Evolutionary conservation across 2,888 invertebrate genomes (phyloP), one percentile per base, ranked within the genome.

Genomic region (Drosophila robusta): DNA sequence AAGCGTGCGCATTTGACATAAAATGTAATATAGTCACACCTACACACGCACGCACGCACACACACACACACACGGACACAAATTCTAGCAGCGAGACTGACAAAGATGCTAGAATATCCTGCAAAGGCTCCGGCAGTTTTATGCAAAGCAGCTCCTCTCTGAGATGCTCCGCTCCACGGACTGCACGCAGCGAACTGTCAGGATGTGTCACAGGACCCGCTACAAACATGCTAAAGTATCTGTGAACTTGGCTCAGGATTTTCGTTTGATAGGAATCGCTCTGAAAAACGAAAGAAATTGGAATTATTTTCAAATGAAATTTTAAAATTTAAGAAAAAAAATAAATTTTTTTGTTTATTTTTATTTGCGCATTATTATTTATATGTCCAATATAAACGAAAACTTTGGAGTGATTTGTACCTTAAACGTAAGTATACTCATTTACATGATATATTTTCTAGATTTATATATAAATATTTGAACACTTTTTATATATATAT

Each of bases 1-100:
- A 87, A 75, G 88, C 80, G 83, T 75, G 76, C 84, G 80, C 84
- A 75, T 78, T 86, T 85, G 89, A 90, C 89, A 88, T 82, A 75
- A 83, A 87, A 89, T 87, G 87, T 88, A 90, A 90, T 89, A 88
- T 86, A 85, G 84, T 86, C 77, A 66, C 70, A 66, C 18, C 11
- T 74, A 46, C 51, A 61, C 65, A 63, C 47, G 52, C 50, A 62
- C 45, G 66, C 58, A 57, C 18, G 60, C 67, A 49, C 36, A 44
- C 55, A 50, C 34, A 41, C 32, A 58, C 62, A 24, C 39, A 34
- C 26, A 57, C 47, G 38, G 38, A 47, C 46, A 66, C 56, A 46
- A 34, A 50, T 14, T 18, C 18, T 56, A 16, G 26, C 36, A 50
- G n/a, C n/a, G n/a, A 49, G 36, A 58, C 69, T 54, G 45, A 45